Evolutionary conservation across 2,888 invertebrate species (phyloP).

Genomic region (Cephus sareptanus): DNA sequence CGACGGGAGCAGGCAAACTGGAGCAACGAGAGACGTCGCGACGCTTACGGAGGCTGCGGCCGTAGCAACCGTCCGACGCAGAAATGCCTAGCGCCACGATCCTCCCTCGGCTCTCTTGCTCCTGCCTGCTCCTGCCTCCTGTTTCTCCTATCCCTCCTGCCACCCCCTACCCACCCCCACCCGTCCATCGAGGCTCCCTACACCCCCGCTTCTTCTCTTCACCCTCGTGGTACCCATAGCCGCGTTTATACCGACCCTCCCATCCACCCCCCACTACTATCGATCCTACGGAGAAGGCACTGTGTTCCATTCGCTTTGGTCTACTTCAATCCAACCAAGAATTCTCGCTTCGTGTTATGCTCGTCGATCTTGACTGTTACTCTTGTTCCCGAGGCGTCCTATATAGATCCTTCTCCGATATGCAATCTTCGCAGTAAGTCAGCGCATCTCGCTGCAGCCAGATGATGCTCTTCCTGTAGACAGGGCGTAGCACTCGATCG

Average conservation of each 20-base stretch:
- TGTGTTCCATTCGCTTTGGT: constrained; percentile 43
- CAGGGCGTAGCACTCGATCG: background rate
- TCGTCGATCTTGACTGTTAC: background rate
- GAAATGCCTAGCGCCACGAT: constrained; percentile 33
- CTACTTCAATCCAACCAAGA: constrained; percentile 24
- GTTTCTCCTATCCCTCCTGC: constrained; percentile 20
- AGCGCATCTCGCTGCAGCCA: background rate
- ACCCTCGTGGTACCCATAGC: background rate
- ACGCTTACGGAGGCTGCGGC: constrained; percentile 37
- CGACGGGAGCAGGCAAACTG: constrained; percentile 40
- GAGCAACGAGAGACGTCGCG: constrained; percentile 37
- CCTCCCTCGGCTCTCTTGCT: constrained; percentile 3
- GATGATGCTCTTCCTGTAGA: background rate
- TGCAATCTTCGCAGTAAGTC: background rate
- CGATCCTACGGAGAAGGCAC: constrained; percentile 49
- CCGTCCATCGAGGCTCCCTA: background rate
- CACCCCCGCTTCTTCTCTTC: background rate
- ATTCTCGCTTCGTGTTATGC: background rate
- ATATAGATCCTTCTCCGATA: background rate
- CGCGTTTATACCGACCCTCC: background rate
- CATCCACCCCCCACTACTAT: constrained; percentile 44
- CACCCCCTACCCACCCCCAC: constrained; percentile 21
- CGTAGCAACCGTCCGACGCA: constrained; percentile 44
- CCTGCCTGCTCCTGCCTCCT: constrained; percentile 3
- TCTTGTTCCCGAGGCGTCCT: background rate